Conservation (phyloP, 1,140 invertebrate species). For the Drosophila aff. region DNA sequence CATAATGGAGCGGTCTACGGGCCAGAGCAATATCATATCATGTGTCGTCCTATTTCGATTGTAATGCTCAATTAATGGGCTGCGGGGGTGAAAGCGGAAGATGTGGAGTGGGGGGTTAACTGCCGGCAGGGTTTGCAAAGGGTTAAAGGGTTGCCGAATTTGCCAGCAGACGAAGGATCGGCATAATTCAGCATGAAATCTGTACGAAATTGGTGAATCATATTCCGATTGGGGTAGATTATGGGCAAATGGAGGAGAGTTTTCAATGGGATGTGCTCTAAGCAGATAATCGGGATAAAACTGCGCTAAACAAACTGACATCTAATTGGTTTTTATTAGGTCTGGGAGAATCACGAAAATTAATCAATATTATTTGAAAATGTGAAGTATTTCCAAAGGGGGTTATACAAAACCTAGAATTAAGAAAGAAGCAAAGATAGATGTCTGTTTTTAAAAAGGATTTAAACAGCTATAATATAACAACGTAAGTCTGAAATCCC, state of each 20-base stretch:
- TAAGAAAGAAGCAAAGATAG: not conserved
- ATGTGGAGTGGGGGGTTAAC: not conserved
- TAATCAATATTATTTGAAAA: not conserved
- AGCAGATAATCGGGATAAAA: not conserved
- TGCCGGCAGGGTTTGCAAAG: not conserved
- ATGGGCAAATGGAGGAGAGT: not conserved
- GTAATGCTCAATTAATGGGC: constrained; percentile 43
- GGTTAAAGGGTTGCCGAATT: constrained; percentile 28
- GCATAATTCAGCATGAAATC: constrained; percentile 35
- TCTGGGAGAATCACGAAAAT: not conserved
- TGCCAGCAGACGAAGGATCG: not conserved
- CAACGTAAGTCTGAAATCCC: not conserved
- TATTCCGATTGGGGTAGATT: constrained; percentile 22
- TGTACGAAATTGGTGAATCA: constrained; percentile 20
- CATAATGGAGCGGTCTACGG: constrained; percentile 30
- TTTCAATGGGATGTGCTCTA: too few relatives aligned
- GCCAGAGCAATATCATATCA: constrained; percentile 28
- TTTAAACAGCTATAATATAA: too few relatives aligned
- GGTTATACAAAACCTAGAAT: not conserved
- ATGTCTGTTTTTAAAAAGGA: too few relatives aligned
- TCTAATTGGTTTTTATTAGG: constrained; percentile 1
- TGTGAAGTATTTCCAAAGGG: not conserved
- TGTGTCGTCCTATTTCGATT: constrained; percentile 27
- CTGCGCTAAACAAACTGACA: not conserved
- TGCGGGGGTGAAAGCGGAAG: constrained; percentile 18